Evolutionary conservation across 2,113 vertebrate species (phyloP).

Genomic region (Columba livia): DNA sequence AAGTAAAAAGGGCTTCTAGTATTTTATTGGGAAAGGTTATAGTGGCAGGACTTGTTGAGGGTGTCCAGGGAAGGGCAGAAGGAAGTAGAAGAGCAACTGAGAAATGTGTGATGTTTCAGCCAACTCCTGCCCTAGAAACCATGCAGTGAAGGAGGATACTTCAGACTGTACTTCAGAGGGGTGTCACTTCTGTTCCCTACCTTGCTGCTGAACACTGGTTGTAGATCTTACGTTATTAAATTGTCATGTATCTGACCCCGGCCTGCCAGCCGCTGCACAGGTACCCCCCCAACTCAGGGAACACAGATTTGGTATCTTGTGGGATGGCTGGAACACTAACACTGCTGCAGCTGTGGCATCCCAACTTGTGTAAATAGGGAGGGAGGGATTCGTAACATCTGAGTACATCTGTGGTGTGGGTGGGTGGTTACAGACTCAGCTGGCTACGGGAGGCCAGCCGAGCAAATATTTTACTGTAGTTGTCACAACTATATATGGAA

Average conservation of each 20-base stretch:
- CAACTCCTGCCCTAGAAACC: not conserved
- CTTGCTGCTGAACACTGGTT: not conserved
- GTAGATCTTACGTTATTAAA: not conserved
- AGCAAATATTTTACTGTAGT: not conserved
- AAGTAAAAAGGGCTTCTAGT: not conserved
- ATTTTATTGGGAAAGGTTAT: not conserved
- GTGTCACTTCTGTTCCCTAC: not conserved
- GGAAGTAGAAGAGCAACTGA: not conserved
- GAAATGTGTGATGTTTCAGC: not conserved
- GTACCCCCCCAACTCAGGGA: not conserved
- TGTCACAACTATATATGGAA: constrained; percentile 50
- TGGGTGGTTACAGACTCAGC: not conserved
- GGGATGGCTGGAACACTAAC: not conserved
- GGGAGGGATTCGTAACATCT: not conserved
- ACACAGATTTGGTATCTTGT: not conserved
- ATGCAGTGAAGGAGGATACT: not conserved
- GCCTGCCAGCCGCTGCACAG: not conserved
- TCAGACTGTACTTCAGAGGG: not conserved
- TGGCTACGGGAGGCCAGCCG: not conserved
- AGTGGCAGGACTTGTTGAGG: not conserved
- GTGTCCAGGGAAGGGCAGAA: not conserved
- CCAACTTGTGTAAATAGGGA: not conserved
- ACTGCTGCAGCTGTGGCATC: not conserved
- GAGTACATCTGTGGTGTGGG: not conserved
- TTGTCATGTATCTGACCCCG: not conserved